phyloP scores from a whole-genome alignment of 2,797 vertebrate genomes.

The Sitta carolinensis region DNA sequence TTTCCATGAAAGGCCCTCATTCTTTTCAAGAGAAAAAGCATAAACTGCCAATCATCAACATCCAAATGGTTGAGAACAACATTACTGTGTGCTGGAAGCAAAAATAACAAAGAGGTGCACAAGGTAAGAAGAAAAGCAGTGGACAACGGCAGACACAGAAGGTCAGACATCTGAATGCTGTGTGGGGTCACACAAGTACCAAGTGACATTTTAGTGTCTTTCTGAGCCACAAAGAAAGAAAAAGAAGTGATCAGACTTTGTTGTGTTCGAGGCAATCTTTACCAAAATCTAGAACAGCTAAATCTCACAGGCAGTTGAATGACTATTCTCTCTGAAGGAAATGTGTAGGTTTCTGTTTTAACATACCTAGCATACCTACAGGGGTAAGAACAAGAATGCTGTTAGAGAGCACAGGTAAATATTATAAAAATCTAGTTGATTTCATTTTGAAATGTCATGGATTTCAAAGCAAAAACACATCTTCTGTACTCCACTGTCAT shows the following conservation, averaged over 20 bases:
- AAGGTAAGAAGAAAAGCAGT: neutral
- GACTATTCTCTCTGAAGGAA: neutral
- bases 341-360: neutral
- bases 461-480: neutral
- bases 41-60: neutral
- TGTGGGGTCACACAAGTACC: neutral
- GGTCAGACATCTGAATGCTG: constrained; percentile 15
- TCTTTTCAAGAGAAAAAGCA: neutral
- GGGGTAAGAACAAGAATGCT: accelerated
- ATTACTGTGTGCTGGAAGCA: neutral
- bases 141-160: neutral
- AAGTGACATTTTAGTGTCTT: constrained; percentile 23
- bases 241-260: neutral
- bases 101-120: constrained; percentile 17
- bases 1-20: constrained; percentile 18
- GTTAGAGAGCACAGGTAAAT: neutral
- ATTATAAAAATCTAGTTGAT: neutral
- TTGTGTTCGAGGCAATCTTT: neutral
- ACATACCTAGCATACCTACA: neutral
- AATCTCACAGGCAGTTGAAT: neutral
- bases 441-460: neutral
- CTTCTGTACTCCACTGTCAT: neutral
- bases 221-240: neutral
- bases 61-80: neutral
- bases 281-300: neutral